A percentile compares a stretch with the other conserved stretches of the same genome.
Conservation (phyloP, 2,113 vertebrate genomes). For the Nerophis ophidion region DNA sequence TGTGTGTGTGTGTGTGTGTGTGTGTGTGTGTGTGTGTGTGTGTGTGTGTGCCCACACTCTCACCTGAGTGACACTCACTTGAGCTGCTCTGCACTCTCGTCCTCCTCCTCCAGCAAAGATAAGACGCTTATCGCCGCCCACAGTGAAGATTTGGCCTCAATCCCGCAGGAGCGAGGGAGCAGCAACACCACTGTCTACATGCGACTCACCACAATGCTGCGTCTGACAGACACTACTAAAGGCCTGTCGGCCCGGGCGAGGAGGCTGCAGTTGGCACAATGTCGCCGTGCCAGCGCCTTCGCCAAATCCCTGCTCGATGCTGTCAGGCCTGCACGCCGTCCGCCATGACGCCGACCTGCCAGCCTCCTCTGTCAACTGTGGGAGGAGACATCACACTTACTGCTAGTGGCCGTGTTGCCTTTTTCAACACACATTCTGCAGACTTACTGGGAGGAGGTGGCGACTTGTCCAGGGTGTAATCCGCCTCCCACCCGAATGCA, state of each 20-base stretch:
- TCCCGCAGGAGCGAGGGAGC: constrained; percentile 74
- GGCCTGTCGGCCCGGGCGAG: constrained; percentile 63
- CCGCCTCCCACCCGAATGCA: no score
- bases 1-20: no score
- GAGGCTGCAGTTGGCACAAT: constrained; percentile 68
- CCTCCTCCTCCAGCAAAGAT: constrained; percentile 72
- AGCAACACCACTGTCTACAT: constrained; percentile 78
- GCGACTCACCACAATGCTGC: constrained; percentile 70
- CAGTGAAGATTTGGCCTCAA: constrained; percentile 76
- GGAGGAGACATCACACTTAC: no score
- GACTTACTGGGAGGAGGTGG: no score
- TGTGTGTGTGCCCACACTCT: constrained; percentile 49
- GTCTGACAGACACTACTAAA: constrained; percentile 77
- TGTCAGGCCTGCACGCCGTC: constrained; percentile 59
- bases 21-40: neutral
- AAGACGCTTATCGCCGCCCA: constrained; percentile 76
- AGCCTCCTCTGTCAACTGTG: neutral
- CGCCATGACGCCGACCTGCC: constrained; percentile 53
- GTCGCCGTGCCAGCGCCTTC: constrained; percentile 65
- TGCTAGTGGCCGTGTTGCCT: no score
- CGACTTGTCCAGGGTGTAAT: no score
- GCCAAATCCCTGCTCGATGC: constrained; percentile 65
- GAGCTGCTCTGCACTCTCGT: constrained; percentile 69
- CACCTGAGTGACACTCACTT: constrained; percentile 75
- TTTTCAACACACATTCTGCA: no score